phyloP scores from a whole-genome alignment of 2,113 vertebrate genomes.

The Phoxinus phoxinus region DNA sequence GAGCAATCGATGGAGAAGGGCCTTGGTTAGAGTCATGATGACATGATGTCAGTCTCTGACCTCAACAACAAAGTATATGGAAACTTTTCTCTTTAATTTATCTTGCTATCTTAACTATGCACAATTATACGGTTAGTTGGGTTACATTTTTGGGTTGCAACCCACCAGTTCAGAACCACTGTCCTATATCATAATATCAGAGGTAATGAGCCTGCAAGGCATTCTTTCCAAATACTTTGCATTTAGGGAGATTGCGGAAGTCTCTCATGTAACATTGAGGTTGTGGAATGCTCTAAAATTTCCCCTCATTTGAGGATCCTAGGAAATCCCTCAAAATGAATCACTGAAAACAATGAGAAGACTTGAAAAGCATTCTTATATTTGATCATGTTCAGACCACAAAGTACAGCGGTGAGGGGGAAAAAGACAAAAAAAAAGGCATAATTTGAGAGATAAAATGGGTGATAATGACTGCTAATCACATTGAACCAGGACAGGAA shows the following conservation, averaged over 20 bases:
- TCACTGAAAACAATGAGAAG: constrained; percentile 7
- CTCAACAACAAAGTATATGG: background rate
- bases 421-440: background rate
- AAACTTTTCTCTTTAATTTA: background rate
- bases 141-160: constrained; percentile 10
- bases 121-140: background rate
- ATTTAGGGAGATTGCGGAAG: background rate
- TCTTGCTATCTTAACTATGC: background rate
- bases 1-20: too few species aligned
- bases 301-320: background rate
- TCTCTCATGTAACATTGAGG: background rate
- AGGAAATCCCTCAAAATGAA: constrained; percentile 21
- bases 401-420: background rate
- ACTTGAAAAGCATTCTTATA: constrained; percentile 21
- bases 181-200: constrained; percentile 6
- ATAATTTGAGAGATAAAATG: background rate
- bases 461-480: background rate
- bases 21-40: too few species aligned
- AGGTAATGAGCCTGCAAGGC: background rate
- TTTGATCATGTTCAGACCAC: constrained; percentile 5
- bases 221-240: constrained; percentile 19
- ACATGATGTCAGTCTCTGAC: background rate
- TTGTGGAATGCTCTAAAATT: background rate
- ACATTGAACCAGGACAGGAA: constrained; percentile 14
- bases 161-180: constrained; percentile 8